A percentile compares a stretch with the other conserved stretches of the same genome.
Conservation (phyloP, 2,797 vertebrate species). For the Pipistrellus pygmaeus region DNA sequence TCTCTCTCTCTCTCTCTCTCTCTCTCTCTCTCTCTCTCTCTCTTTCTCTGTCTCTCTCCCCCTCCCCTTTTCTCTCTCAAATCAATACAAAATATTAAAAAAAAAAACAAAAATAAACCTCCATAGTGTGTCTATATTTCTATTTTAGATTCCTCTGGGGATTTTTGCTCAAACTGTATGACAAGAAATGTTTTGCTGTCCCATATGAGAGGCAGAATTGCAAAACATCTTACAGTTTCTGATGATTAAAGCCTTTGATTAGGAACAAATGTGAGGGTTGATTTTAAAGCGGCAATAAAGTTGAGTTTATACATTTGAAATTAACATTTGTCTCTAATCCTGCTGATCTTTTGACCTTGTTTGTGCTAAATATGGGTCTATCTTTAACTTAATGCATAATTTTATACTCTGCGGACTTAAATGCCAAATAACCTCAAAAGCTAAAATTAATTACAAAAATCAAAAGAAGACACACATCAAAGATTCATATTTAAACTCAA, state of each 20-base stretch:
- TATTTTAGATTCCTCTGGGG: conserved; percentile 13
- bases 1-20: no score
- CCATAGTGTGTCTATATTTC: not conserved
- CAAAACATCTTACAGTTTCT: not conserved
- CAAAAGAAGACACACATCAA: conserved; percentile 89
- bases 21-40: no score
- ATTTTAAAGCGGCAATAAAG: conserved; percentile 77
- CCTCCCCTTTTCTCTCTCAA: no score
- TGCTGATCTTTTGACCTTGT: conserved; percentile 86
- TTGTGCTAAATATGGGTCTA: conserved; percentile 86
- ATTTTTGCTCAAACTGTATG: not conserved
- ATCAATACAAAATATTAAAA: no score
- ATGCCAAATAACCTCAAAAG: conserved; percentile 88
- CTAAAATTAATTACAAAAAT: conserved; percentile 90
- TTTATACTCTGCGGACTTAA: conserved; percentile 85
- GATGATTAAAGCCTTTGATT: conserved; percentile 67
- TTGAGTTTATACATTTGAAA: conserved; percentile 79
- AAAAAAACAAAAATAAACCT: no score
- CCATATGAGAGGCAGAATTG: conserved; percentile 37
- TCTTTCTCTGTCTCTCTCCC: no score
- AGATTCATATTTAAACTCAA: conserved; percentile 86
- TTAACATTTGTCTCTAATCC: conserved; percentile 78
- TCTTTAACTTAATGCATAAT: conserved; percentile 82
- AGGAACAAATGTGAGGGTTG: conserved; percentile 24
- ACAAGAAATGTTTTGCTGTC: conserved; percentile 43